A percentile compares a stretch with the other conserved stretches of the same genome.
Conservation (phyloP, 2,888 invertebrate genomes). For the Nymphalis polychloros region DNA sequence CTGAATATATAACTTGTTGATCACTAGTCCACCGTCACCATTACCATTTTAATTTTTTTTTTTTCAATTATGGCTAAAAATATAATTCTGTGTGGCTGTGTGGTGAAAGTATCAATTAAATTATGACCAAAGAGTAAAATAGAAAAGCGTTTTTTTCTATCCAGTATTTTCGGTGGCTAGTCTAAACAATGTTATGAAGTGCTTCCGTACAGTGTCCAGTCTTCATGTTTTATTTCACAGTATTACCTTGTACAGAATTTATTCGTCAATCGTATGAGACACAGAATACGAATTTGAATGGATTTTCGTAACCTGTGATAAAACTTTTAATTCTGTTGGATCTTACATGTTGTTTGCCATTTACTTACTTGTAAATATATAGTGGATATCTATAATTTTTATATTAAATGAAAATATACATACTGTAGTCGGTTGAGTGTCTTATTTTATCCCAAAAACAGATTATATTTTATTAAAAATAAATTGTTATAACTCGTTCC, state of each 20-base stretch:
- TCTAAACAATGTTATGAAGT: constrained; percentile 21
- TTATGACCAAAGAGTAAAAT: constrained; percentile 11
- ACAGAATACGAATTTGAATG: constrained; percentile 31
- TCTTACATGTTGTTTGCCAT: constrained; percentile 72
- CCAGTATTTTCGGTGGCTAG: constrained; percentile 17
- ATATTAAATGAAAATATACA: constrained; percentile 72
- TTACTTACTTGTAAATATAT: constrained; percentile 78
- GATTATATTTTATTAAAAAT: neutral
- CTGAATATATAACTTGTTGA: constrained; percentile 30
- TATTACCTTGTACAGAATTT: constrained; percentile 48
- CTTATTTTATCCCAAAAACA: constrained; percentile 33
- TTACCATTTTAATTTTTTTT: constrained; percentile 1
- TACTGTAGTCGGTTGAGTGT: constrained; percentile 43
- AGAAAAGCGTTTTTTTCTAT: neutral
- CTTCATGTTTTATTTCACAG: constrained; percentile 44
- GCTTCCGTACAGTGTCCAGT: constrained; percentile 29
- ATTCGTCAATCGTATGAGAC: constrained; percentile 37
- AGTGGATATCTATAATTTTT: constrained; percentile 77
- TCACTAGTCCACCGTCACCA: constrained; percentile 23
- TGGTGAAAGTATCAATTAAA: neutral
- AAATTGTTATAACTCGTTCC: no score
- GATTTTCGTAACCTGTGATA: constrained; percentile 34
- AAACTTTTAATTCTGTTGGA: constrained; percentile 51
- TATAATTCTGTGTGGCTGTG: no score
- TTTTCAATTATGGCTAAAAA: neutral